Conservation (phyloP, 2,113 vertebrate genomes). For the Lutjanus erythropterus region DNA sequence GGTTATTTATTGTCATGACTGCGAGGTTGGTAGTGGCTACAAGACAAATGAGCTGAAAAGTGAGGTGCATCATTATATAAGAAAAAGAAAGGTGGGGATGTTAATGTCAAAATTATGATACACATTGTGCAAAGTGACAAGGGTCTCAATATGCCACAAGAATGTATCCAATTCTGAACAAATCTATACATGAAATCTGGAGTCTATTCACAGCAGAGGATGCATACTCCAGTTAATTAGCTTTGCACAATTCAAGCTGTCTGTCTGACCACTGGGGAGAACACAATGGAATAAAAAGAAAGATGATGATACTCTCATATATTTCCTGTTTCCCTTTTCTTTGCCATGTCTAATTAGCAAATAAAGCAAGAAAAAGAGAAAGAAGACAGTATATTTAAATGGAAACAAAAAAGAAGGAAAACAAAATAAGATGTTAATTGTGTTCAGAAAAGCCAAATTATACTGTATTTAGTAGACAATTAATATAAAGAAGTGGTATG, state of each 20-base stretch:
- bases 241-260: background rate
- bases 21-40: background rate
- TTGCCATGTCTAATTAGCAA: background rate
- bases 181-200: background rate
- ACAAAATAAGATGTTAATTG: background rate
- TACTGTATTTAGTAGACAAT: background rate
- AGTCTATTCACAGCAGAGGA: background rate
- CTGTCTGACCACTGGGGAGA: background rate
- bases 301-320: background rate
- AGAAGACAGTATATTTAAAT: background rate
- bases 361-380: background rate
- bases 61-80: background rate
- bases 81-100: background rate
- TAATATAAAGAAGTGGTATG: background rate
- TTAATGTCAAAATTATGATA: background rate
- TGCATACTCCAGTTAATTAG: background rate
- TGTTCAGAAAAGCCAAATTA: background rate
- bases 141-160: background rate
- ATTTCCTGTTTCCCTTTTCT: background rate
- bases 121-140: background rate
- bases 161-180: background rate
- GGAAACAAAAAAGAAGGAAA: background rate
- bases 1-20: background rate
- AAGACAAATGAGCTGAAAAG: background rate
- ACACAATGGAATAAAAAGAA: background rate